These are phyloP conservation scores for Onychomys torridus DNA, from an alignment of 2,797 vertebrate species.

Conservation along the genomic window DNA sequence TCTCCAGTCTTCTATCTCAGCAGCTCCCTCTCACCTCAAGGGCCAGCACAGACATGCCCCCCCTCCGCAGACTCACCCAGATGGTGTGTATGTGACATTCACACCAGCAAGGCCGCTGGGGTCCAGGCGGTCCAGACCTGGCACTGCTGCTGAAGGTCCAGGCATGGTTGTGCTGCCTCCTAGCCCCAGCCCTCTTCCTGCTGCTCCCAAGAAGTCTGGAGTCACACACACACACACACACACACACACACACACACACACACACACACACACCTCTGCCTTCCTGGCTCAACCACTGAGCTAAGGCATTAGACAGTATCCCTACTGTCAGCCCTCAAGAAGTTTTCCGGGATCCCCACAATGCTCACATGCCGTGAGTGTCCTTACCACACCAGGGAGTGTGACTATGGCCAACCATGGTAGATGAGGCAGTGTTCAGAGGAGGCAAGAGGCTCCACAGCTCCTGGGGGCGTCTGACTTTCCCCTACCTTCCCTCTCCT, in stretches of 20 bases:
- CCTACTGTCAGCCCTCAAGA: background rate
- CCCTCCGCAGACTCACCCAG: too few species aligned
- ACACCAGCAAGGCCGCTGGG: background rate
- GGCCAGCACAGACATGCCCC: background rate
- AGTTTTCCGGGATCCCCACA: background rate
- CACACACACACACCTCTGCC: background rate
- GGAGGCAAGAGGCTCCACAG: background rate
- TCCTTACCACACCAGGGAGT: background rate
- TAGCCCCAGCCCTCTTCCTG: background rate
- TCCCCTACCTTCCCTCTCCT: too few species aligned
- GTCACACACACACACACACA: too few species aligned
- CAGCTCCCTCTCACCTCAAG: background rate
- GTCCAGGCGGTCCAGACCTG: background rate
- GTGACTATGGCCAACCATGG: background rate
- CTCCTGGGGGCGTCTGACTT: background rate
- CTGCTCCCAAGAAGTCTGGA: background rate
- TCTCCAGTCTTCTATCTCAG: background rate
- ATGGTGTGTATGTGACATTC: background rate
- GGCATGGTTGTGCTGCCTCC: background rate
- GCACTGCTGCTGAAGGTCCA: background rate
- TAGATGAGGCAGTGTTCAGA: background rate
- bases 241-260: too few species aligned
- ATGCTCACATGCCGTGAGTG: background rate
- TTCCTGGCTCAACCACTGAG: background rate
- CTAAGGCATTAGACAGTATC: too few species aligned